Percentiles rank a stretch among this genome's conserved stretches.
These are phyloP conservation scores for Lasioglossum marginatum DNA, from an alignment of 2,888 invertebrate species.

Conservation along the genomic window DNA sequence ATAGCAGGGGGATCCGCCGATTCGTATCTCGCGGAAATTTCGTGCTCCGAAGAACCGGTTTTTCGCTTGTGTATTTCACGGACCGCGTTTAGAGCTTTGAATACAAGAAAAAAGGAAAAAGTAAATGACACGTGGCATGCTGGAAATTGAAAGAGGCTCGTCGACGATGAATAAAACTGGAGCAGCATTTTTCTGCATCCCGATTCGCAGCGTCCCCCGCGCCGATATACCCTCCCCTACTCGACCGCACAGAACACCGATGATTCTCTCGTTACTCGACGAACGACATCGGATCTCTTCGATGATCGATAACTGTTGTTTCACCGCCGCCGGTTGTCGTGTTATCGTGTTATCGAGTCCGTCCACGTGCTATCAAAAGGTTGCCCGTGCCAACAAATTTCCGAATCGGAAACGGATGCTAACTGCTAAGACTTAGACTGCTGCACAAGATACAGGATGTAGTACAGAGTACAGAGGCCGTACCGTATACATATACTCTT, in stretches of 20 bases:
- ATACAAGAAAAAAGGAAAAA: slow-evolving; percentile 10
- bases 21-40: neutral
- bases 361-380: slow-evolving; percentile 3
- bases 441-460: neutral
- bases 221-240: neutral
- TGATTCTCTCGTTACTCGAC: slow-evolving; percentile 3
- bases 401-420: slow-evolving; percentile 7
- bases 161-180: slow-evolving; percentile 9
- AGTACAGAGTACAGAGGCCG: neutral
- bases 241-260: neutral
- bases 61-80: neutral
- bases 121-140: slow-evolving; percentile 4
- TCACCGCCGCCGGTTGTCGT: neutral
- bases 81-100: neutral
- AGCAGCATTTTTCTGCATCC: slow-evolving; percentile 9
- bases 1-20: neutral
- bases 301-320: neutral
- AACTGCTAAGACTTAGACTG: neutral
- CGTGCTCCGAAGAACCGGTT: neutral
- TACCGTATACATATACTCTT: neutral
- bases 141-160: neutral
- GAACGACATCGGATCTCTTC: neutral
- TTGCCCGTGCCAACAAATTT: slow-evolving; percentile 4
- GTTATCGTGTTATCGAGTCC: slow-evolving; percentile 5
- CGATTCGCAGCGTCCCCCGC: neutral